Conservation (phyloP, 2,113 vertebrate species). For the Stegastes partitus region DNA sequence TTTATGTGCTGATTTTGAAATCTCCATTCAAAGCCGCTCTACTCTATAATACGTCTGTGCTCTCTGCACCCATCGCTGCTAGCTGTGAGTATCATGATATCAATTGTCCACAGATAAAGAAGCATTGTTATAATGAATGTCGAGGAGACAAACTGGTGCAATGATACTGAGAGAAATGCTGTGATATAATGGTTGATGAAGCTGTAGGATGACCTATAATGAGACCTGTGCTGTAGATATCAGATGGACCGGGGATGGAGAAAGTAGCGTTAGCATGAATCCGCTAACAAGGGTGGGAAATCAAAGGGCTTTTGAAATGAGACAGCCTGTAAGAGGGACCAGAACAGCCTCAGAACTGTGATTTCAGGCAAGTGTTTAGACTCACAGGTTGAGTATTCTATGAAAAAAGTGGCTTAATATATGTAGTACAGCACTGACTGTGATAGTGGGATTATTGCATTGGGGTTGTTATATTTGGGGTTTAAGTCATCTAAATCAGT, state of each 20-base stretch:
- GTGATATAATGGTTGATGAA: slow-evolving; percentile 16
- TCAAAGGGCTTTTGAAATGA: slow-evolving; percentile 22
- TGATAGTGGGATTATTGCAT: slow-evolving; percentile 35
- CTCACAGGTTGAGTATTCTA: slow-evolving; percentile 38
- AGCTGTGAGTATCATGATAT: slow-evolving; percentile 13
- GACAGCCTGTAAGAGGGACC: slow-evolving; percentile 17
- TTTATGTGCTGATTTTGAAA: neutral
- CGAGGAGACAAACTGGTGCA: slow-evolving; percentile 5
- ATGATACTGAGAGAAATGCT: slow-evolving; percentile 13
- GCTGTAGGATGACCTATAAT: slow-evolving; percentile 15
- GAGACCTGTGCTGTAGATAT: slow-evolving; percentile 34
- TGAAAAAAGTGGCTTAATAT: slow-evolving; percentile 35
- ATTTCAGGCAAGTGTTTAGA: slow-evolving; percentile 14
- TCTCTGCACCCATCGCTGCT: slow-evolving; percentile 18
- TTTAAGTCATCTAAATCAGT: slow-evolving; percentile 35
- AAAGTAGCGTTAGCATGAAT: neutral
- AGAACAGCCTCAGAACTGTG: slow-evolving; percentile 5
- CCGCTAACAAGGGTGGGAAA: neutral
- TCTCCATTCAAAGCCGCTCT: neutral
- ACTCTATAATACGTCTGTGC: neutral
- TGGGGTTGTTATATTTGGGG: slow-evolving; percentile 21
- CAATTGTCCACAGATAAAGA: slow-evolving; percentile 16
- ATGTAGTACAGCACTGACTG: slow-evolving; percentile 31
- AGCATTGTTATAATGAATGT: neutral
- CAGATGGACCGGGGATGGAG: neutral